phyloP scores from a whole-genome alignment of 2,113 vertebrate species.

The Bos indicus region DNA sequence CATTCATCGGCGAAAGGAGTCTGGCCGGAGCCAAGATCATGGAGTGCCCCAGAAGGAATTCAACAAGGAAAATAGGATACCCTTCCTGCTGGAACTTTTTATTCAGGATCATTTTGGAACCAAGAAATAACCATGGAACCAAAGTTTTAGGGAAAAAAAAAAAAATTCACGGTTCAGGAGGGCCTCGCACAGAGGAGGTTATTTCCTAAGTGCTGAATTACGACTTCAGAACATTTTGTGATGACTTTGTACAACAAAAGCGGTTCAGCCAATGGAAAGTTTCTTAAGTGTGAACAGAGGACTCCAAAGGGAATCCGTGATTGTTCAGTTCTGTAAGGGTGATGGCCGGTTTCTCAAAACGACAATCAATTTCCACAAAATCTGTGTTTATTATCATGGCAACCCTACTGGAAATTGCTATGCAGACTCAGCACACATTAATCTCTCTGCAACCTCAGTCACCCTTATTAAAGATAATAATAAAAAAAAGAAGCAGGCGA shows the following conservation, averaged over 20 bases:
- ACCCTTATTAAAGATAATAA: constrained; percentile 89
- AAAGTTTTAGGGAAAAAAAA: not conserved
- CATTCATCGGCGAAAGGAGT: not conserved
- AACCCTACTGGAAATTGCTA: constrained; percentile 92
- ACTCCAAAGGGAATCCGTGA: not conserved
- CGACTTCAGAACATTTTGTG: not conserved
- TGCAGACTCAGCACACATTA: constrained; percentile 94
- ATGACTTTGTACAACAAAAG: not conserved
- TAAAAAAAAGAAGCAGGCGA: constrained; percentile 85
- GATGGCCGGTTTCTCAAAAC: not conserved
- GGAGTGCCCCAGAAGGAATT: not conserved
- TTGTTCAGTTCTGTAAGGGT: not conserved
- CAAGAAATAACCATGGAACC: not conserved
- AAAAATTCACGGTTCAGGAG: not conserved
- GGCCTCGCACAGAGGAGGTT: not conserved
- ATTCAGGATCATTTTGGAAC: not conserved
- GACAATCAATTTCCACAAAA: not conserved
- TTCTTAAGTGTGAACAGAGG: not conserved
- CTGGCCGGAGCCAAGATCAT: constrained; percentile 40
- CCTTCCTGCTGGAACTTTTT: not conserved
- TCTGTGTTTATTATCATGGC: constrained; percentile 86
- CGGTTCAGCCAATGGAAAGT: not conserved
- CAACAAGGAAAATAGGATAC: not conserved
- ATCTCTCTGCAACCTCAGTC: constrained; percentile 92
- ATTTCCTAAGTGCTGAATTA: not conserved